Evolutionary conservation across 2,888 invertebrate species (phyloP).

Genomic region (Nomada ferruginata): DNA sequence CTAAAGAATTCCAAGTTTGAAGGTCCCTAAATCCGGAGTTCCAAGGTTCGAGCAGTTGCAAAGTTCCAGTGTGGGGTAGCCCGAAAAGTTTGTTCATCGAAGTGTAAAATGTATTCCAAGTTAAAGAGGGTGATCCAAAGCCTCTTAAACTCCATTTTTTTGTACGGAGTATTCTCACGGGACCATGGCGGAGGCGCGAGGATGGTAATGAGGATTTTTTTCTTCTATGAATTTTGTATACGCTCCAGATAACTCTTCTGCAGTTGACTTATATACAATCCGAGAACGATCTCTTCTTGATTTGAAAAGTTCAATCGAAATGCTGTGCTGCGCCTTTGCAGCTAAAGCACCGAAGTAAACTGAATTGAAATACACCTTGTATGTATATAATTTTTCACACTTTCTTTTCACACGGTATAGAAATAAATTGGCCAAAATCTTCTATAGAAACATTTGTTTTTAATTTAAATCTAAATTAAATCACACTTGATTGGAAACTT

Average conservation of each 20-base stretch:
- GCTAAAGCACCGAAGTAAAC: too few relatives aligned
- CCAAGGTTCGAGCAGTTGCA: neutral
- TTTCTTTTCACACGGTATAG: too few relatives aligned
- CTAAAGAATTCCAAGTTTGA: constrained; percentile 10
- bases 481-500: too few relatives aligned
- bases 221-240: neutral
- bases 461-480: too few relatives aligned
- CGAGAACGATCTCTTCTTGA: neutral
- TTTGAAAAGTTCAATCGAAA: neutral
- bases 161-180: neutral
- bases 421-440: too few relatives aligned
- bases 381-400: too few relatives aligned
- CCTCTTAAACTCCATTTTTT: neutral
- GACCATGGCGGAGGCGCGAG: neutral
- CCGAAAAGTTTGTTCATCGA: constrained; percentile 10
- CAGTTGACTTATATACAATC: neutral
- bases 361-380: too few relatives aligned
- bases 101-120: neutral
- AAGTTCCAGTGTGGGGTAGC: neutral
- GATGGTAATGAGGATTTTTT: constrained; percentile 1
- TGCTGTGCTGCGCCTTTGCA: neutral
- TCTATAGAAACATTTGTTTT: too few relatives aligned
- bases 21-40: neutral
- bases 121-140: constrained; percentile 2
- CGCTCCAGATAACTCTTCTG: neutral